phyloP scores from a whole-genome alignment of 2,113 vertebrate genomes.

The Synodontis membranacea region DNA sequence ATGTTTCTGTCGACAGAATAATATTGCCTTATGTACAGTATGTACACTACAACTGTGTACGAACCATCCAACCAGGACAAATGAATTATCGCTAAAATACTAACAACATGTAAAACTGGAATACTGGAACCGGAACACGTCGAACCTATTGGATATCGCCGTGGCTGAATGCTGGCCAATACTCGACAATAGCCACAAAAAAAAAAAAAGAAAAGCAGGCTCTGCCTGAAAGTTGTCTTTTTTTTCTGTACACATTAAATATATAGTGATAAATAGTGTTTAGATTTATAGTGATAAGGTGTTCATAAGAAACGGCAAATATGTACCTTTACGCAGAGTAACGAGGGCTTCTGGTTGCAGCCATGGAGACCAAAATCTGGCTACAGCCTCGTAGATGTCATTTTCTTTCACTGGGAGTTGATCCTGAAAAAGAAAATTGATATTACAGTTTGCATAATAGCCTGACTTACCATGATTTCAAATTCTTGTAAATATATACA shows the following conservation, averaged over 20 bases:
- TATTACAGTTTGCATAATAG: background rate
- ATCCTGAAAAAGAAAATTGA: slow-evolving; percentile 74
- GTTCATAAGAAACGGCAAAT: background rate
- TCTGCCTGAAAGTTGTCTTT: no score
- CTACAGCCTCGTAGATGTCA: slow-evolving; percentile 83
- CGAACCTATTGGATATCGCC: no score
- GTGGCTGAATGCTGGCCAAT: no score
- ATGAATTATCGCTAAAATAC: background rate
- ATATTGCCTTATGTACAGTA: background rate
- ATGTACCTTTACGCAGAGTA: slow-evolving; percentile 84
- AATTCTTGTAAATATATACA: background rate
- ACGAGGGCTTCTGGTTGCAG: slow-evolving; percentile 78
- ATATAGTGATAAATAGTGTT: no score
- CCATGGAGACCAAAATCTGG: slow-evolving; percentile 88
- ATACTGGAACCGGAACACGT: no score
- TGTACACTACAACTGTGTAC: background rate
- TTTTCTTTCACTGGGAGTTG: slow-evolving; percentile 80
- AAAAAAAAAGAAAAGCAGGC: no score
- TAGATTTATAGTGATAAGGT: background rate
- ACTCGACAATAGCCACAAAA: no score
- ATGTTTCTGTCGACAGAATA: background rate
- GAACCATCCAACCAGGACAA: background rate
- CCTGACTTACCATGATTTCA: background rate
- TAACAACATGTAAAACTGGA: no score
- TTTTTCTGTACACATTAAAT: no score